Conservation (phyloP, 2,797 vertebrate species). For the Bothrops alternatus region DNA sequence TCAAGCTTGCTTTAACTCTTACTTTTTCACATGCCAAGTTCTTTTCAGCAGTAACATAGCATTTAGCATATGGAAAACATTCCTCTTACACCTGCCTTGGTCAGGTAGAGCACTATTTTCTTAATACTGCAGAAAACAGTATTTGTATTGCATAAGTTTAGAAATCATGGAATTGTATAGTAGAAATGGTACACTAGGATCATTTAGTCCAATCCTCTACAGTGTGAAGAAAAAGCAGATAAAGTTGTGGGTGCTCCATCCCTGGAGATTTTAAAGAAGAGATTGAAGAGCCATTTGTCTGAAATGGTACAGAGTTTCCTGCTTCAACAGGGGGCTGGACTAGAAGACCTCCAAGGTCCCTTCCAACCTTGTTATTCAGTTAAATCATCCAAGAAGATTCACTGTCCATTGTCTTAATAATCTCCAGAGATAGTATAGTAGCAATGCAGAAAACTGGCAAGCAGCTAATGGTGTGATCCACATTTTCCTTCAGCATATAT, state of each 20-base stretch:
- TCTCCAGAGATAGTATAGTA: neutral
- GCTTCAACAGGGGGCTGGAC: neutral
- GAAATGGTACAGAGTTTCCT: neutral
- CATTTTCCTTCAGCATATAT: neutral
- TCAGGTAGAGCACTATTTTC: neutral
- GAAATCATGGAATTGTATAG: neutral
- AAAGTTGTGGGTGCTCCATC: neutral
- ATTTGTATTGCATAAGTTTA: neutral
- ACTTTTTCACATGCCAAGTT: neutral
- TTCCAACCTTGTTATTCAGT: neutral
- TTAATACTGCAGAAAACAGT: neutral
- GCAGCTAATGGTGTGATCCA: neutral
- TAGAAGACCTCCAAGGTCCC: neutral
- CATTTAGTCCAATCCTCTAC: neutral
- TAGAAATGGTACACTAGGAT: neutral
- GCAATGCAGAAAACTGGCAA: neutral
- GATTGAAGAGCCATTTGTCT: neutral
- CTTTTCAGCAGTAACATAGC: no score
- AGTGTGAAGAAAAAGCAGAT: neutral
- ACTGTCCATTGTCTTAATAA: neutral
- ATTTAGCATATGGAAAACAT: neutral
- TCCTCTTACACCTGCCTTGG: neutral
- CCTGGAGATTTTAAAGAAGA: neutral
- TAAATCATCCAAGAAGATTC: neutral
- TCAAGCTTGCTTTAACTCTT: neutral